phyloP scores from a whole-genome alignment of 2,797 vertebrate genomes.

The Huso huso region DNA sequence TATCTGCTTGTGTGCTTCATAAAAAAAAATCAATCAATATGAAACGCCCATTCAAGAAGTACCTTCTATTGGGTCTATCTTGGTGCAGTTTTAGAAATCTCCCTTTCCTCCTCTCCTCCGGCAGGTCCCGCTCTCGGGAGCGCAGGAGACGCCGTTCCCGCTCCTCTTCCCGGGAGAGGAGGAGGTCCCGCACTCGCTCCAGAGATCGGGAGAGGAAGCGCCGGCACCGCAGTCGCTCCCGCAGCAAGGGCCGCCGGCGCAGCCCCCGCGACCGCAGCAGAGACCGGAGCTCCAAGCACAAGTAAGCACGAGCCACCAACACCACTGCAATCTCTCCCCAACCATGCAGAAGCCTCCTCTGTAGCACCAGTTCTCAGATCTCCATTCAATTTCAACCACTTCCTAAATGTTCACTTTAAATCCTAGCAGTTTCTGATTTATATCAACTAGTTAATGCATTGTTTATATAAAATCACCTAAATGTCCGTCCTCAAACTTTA shows the following conservation, averaged over 20 bases:
- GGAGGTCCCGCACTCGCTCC: slow-evolving; percentile 72
- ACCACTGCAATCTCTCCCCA: slow-evolving; percentile 4
- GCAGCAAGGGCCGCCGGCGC: slow-evolving; percentile 74
- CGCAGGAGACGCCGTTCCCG: slow-evolving; percentile 69
- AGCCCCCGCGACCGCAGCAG: slow-evolving; percentile 60
- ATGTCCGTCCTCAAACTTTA: no score
- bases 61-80: no score
- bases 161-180: slow-evolving; percentile 57
- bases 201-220: slow-evolving; percentile 58
- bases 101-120: not conserved
- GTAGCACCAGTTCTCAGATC: no score
- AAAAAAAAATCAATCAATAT: not conserved
- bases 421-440: no score
- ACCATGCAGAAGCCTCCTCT: no score
- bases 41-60: no score
- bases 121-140: slow-evolving; percentile 80
- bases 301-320: slow-evolving; percentile 48
- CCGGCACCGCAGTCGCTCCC: slow-evolving; percentile 74
- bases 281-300: slow-evolving; percentile 73
- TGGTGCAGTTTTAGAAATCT: not conserved
- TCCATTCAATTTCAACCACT: no score
- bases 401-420: no score
- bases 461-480: no score
- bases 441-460: no score
- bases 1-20: no score